These are phyloP conservation scores for Rhinolophus ferrumequinum DNA, from an alignment of 2,113 vertebrate genomes.

Conservation along the genomic window DNA sequence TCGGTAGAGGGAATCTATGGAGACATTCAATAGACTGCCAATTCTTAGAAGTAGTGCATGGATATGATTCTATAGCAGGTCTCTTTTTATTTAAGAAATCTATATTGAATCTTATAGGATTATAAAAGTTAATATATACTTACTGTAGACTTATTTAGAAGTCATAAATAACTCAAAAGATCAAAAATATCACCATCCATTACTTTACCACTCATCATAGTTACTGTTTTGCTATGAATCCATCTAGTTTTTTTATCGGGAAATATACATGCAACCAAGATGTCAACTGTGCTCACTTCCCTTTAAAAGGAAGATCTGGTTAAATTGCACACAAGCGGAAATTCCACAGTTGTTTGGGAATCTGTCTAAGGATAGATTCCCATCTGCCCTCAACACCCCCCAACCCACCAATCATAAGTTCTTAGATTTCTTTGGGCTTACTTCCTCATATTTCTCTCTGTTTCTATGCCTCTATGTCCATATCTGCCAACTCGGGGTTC, in stretches of 20 bases:
- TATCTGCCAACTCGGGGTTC: background rate
- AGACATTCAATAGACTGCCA: background rate
- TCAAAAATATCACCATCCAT: background rate
- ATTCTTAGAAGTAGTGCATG: background rate
- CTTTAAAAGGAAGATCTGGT: background rate
- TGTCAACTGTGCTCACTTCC: background rate
- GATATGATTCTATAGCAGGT: background rate
- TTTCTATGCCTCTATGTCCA: background rate
- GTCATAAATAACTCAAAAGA: background rate
- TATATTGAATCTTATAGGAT: background rate
- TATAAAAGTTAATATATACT: background rate
- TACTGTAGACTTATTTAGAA: background rate
- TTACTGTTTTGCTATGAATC: background rate
- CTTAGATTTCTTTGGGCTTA: background rate
- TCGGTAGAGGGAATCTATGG: background rate
- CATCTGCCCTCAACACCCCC: background rate
- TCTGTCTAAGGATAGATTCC: background rate
- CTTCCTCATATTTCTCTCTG: background rate
- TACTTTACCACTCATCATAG: background rate
- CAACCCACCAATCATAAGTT: background rate
- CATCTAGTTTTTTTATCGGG: background rate
- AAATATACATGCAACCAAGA: background rate
- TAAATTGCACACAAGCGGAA: background rate
- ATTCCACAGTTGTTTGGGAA: background rate
- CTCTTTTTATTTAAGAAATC: background rate